Evolutionary conservation across 1,140 invertebrate genomes (phyloP).

Genomic region (Parasteatoda tepidariorum): DNA sequence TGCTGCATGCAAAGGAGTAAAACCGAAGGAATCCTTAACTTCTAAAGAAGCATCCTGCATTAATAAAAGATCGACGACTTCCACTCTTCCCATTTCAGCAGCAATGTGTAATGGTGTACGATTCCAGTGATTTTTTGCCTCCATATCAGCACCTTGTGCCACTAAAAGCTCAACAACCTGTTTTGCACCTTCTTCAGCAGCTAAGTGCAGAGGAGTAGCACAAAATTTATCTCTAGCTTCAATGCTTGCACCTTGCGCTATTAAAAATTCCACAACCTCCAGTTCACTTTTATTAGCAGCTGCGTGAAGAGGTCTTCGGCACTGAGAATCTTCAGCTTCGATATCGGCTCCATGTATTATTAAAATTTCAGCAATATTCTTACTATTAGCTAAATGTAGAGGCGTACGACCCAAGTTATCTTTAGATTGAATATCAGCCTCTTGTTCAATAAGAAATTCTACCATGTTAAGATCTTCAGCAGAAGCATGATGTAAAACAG

Average conservation of each 20-base stretch:
- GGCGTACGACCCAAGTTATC: not conserved
- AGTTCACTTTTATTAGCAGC: not conserved
- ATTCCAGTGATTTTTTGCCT: no score
- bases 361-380: slow-evolving; percentile 69
- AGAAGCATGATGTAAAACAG: no score
- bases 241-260: not conserved
- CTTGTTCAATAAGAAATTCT: no score
- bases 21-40: no score
- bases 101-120: no score
- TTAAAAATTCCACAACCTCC: not conserved
- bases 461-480: no score
- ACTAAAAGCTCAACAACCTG: slow-evolving; percentile 4
- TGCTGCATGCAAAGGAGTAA: no score
- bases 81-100: no score
- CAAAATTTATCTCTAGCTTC: not conserved
- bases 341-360: slow-evolving; percentile 67
- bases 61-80: no score
- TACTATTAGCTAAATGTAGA: slow-evolving; percentile 69
- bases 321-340: no score
- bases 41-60: no score
- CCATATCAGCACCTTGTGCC: not conserved
- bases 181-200: not conserved
- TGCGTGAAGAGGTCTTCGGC: not conserved
- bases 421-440: no score
- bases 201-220: not conserved